These are phyloP conservation scores for Sycophila texana DNA, from an alignment of 2,888 invertebrate genomes.

Conservation along the genomic window DNA sequence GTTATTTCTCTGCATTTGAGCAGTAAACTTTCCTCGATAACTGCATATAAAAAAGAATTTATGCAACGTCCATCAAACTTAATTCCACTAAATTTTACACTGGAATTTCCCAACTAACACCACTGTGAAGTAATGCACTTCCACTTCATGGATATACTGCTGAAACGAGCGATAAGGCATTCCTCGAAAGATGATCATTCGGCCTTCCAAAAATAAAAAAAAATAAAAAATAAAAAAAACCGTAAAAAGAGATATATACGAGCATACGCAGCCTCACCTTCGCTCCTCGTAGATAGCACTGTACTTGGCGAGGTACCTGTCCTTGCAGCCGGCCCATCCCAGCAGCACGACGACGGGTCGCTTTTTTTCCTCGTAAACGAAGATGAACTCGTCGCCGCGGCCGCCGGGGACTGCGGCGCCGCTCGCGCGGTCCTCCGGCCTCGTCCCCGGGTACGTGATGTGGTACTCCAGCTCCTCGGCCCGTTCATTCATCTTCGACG, in stretches of 20 bases:
- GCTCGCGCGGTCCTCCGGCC: background rate
- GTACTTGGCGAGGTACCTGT: slow-evolving; percentile 87
- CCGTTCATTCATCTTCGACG: slow-evolving; percentile 3
- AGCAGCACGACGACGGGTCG: slow-evolving; percentile 84
- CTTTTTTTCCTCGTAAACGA: slow-evolving; percentile 75
- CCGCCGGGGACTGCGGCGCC: background rate
- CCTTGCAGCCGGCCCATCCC: slow-evolving; percentile 89
- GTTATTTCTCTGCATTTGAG: too few relatives aligned
- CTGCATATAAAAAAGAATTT: too few relatives aligned
- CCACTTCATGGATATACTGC: too few relatives aligned
- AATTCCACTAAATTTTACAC: too few relatives aligned
- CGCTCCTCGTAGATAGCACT: slow-evolving; percentile 86
- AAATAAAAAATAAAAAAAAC: background rate
- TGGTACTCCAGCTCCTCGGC: slow-evolving; percentile 15
- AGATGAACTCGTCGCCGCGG: slow-evolving; percentile 49
- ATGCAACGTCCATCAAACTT: too few relatives aligned
- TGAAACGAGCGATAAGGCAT: too few relatives aligned
- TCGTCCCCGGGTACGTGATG: slow-evolving; percentile 20
- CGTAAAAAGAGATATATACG: too few relatives aligned
- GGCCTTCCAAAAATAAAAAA: background rate
- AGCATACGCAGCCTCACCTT: too few relatives aligned
- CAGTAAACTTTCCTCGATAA: too few relatives aligned
- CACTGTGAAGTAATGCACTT: too few relatives aligned
- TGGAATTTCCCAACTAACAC: too few relatives aligned
- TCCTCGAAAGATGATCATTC: too few relatives aligned